Conservation (phyloP, 1,140 invertebrate genomes). For the Intoshia linei region DNA sequence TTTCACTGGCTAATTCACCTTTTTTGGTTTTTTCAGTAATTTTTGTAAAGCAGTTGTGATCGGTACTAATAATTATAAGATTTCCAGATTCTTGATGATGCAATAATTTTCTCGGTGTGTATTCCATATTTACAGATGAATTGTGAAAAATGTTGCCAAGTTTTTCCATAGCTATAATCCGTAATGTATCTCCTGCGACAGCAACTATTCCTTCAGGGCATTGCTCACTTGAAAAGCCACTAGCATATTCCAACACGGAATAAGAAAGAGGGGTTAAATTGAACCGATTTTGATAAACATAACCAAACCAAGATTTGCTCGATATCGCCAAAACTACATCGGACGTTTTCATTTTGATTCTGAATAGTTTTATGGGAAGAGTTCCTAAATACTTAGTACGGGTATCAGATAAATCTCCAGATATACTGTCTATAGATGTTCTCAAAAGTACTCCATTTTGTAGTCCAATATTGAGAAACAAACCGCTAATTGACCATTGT, state of each 20-base stretch:
- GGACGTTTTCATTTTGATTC: slow-evolving; percentile 64
- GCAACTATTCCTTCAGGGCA: slow-evolving; percentile 96
- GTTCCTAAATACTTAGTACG: slow-evolving; percentile 73
- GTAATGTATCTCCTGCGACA: slow-evolving; percentile 75
- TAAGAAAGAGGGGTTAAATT: slow-evolving; percentile 78
- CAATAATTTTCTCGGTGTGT: slow-evolving; percentile 71
- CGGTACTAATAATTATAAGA: slow-evolving; percentile 57
- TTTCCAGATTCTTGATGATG: slow-evolving; percentile 69
- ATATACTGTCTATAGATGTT: slow-evolving; percentile 72
- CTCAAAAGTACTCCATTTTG: slow-evolving; percentile 77
- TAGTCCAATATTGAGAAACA: slow-evolving; percentile 85
- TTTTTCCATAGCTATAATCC: slow-evolving; percentile 82
- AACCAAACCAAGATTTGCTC: slow-evolving; percentile 80
- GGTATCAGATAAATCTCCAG: slow-evolving; percentile 78
- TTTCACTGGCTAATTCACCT: slow-evolving; percentile 29
- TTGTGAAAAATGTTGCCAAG: slow-evolving; percentile 93
- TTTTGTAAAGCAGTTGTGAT: slow-evolving; percentile 37
- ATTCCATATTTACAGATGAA: slow-evolving; percentile 39
- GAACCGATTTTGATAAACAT: slow-evolving; percentile 65
- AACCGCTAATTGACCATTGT: slow-evolving; percentile 23
- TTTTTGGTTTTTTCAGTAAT: background rate
- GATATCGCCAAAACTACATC: slow-evolving; percentile 87
- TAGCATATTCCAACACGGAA: slow-evolving; percentile 77
- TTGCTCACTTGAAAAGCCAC: slow-evolving; percentile 85
- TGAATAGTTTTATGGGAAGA: slow-evolving; percentile 67